Percentiles rank a stretch among this genome's conserved stretches.
phyloP scores from a whole-genome alignment of 2,888 invertebrate genomes.

The Stegana nigrithorax region DNA sequence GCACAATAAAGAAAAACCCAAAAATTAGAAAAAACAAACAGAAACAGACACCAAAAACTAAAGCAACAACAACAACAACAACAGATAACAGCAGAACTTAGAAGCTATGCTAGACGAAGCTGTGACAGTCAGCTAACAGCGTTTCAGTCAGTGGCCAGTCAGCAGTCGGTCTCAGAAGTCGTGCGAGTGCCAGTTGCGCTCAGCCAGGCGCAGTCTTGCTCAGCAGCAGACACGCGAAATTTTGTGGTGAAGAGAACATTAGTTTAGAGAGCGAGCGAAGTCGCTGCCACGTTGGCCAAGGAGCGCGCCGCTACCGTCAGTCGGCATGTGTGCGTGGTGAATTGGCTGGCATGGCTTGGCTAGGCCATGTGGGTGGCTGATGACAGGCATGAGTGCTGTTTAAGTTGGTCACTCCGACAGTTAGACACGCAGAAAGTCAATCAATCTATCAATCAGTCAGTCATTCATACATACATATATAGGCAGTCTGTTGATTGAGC shows the following conservation, averaged over 20 bases:
- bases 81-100: background rate
- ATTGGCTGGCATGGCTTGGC: too few species aligned
- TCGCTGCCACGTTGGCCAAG: too few species aligned
- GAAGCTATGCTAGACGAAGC: background rate
- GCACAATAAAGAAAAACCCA: background rate
- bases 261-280: too few species aligned
- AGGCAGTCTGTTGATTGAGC: background rate
- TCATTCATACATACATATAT: too few species aligned
- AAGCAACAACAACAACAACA: background rate
- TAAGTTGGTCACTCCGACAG: background rate
- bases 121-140: constrained; percentile 6
- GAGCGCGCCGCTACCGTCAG: too few species aligned
- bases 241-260: background rate
- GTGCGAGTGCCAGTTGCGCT: background rate
- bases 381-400: background rate
- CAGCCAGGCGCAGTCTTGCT: background rate
- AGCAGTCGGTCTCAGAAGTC: background rate
- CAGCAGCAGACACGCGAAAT: background rate
- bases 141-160: background rate
- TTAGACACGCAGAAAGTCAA: background rate
- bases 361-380: too few species aligned
- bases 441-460: background rate
- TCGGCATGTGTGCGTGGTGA: too few species aligned
- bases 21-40: background rate
- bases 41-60: background rate